Conservation (phyloP, 37 sponge, comb jelly and placozoan genomes). For the Ianthella basta region DNA sequence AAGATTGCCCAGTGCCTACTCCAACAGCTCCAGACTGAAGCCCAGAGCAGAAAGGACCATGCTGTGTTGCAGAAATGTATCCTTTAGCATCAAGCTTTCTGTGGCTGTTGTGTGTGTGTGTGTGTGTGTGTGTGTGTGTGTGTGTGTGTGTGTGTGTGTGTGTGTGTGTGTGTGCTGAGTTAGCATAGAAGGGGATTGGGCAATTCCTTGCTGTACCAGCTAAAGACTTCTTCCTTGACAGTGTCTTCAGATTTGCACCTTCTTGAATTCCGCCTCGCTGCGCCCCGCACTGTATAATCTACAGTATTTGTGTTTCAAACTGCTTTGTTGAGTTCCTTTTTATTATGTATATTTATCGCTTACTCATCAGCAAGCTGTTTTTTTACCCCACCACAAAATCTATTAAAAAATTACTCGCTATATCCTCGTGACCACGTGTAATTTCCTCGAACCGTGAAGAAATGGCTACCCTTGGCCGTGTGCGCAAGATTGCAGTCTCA, state of each 20-base stretch:
- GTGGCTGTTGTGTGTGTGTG: background rate
- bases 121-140: background rate
- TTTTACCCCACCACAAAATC: background rate
- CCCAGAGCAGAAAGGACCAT: constrained; percentile 47
- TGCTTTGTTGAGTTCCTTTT: constrained; percentile 16
- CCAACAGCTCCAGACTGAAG: constrained; percentile 46
- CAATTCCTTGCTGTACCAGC: too few species aligned
- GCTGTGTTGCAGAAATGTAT: constrained; percentile 45
- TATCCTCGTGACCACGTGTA: background rate
- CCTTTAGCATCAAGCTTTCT: background rate
- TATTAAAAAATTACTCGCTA: background rate
- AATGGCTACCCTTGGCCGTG: background rate
- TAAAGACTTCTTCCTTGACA: constrained; percentile 27
- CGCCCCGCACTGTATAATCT: background rate
- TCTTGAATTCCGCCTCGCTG: constrained; percentile 3
- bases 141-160: background rate
- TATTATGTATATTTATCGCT: background rate
- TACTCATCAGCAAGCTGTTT: background rate
- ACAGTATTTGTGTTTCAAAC: background rate
- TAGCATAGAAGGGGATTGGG: too few species aligned
- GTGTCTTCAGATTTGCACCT: constrained; percentile 3
- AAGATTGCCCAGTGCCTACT: constrained; percentile 60
- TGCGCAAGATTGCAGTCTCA: background rate
- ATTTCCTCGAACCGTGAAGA: background rate
- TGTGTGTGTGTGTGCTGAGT: too few species aligned